Conservation (phyloP, 2,113 vertebrate species). For the Aplodontia rufa region DNA sequence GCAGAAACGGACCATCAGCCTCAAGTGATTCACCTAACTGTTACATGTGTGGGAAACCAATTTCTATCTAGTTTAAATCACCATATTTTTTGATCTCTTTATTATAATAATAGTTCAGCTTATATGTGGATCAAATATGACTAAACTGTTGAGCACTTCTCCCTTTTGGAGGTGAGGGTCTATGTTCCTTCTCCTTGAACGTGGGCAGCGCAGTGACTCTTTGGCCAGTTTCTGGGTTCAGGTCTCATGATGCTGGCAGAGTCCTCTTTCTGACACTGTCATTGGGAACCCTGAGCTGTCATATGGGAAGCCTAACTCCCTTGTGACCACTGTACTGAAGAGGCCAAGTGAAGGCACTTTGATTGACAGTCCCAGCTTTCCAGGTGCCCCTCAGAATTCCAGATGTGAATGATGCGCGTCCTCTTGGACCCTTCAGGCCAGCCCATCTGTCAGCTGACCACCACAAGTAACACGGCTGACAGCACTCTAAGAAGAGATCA, state of each 20-base stretch:
- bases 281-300: background rate
- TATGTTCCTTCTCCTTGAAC: background rate
- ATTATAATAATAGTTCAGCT: background rate
- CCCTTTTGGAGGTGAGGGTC: background rate
- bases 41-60: background rate
- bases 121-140: background rate
- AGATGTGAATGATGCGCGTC: background rate
- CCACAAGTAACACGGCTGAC: too few relatives aligned
- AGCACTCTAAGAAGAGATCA: background rate
- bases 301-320: background rate
- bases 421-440: background rate
- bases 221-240: background rate
- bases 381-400: background rate
- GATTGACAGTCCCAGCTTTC: background rate
- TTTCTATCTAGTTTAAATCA: background rate
- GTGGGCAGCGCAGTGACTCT: background rate
- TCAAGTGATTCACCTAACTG: background rate
- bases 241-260: background rate
- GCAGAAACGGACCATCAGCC: background rate
- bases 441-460: background rate
- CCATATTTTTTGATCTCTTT: background rate
- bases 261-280: background rate
- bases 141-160: background rate
- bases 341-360: background rate
- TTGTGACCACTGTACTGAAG: background rate